phyloP scores from a whole-genome alignment of 2,888 invertebrate species.

The Elegia similella region DNA sequence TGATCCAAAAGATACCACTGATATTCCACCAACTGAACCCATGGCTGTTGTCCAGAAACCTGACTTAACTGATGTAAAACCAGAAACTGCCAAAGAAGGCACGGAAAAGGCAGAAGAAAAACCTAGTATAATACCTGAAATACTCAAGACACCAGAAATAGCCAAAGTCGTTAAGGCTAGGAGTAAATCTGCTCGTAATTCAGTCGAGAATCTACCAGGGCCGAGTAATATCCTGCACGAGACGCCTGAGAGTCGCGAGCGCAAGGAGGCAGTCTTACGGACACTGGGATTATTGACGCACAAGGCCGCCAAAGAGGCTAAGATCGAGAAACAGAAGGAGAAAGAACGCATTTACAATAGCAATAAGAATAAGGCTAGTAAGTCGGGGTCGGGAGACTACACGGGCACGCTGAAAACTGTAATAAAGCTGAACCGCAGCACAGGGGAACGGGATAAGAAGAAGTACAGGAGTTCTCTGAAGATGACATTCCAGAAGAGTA shows the following conservation, averaged over 20 bases:
- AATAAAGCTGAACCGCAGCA: slow-evolving; percentile 86
- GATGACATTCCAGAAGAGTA: slow-evolving; percentile 89
- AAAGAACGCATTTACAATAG: slow-evolving; percentile 64
- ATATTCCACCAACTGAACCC: slow-evolving; percentile 28
- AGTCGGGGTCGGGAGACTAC: slow-evolving; percentile 78
- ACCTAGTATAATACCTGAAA: slow-evolving; percentile 21
- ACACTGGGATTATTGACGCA: slow-evolving; percentile 88
- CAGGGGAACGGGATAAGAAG: slow-evolving; percentile 78
- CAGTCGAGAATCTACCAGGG: slow-evolving; percentile 56
- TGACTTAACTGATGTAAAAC: slow-evolving; percentile 19
- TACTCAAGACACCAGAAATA: slow-evolving; percentile 29
- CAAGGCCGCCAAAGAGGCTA: slow-evolving; percentile 87
- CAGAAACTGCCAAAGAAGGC: slow-evolving; percentile 3
- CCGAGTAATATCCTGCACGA: slow-evolving; percentile 66
- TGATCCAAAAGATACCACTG: not conserved
- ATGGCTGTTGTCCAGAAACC: slow-evolving; percentile 31
- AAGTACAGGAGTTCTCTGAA: slow-evolving; percentile 87
- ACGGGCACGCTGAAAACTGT: slow-evolving; percentile 92
- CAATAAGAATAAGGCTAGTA: slow-evolving; percentile 52
- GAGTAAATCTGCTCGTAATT: slow-evolving; percentile 54
- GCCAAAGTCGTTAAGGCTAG: slow-evolving; percentile 38
- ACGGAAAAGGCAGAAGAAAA: slow-evolving; percentile 21
- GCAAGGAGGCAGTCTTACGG: slow-evolving; percentile 88
- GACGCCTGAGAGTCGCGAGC: slow-evolving; percentile 84
- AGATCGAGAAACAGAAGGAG: slow-evolving; percentile 79